These are phyloP conservation scores for Daboia siamensis DNA, from an alignment of 2,113 vertebrate species.

Conservation along the genomic window DNA sequence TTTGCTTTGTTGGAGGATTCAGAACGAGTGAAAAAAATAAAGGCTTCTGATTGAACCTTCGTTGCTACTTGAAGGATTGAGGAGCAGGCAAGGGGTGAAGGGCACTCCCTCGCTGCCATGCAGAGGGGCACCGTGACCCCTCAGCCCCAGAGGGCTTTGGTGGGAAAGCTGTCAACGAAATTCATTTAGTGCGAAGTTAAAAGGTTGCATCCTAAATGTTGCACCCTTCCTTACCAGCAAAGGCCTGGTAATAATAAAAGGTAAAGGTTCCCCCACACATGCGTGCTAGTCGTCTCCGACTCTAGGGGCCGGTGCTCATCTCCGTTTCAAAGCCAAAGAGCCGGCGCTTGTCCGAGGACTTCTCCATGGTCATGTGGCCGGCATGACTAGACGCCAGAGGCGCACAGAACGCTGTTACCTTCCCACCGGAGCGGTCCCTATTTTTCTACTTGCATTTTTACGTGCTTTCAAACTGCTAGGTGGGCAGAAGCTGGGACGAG, in stretches of 20 bases:
- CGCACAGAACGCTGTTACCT: too few relatives aligned
- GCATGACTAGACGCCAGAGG: too few relatives aligned
- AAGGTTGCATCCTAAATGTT: neutral
- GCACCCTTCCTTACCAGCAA: neutral
- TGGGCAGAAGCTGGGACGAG: too few relatives aligned
- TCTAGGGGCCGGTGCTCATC: too few relatives aligned
- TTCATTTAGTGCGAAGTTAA: neutral
- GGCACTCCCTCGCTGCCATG: neutral
- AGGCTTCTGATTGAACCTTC: neutral
- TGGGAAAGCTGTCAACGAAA: neutral
- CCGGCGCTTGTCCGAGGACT: too few relatives aligned
- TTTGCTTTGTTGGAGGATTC: neutral
- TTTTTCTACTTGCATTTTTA: too few relatives aligned
- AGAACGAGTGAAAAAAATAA: neutral
- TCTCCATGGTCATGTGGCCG: too few relatives aligned
- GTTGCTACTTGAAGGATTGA: neutral
- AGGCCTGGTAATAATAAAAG: neutral
- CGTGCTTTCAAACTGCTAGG: too few relatives aligned
- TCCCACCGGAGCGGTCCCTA: too few relatives aligned
- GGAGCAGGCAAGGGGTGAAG: neutral
- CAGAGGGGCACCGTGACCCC: neutral
- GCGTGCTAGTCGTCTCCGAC: too few relatives aligned
- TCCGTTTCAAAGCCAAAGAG: too few relatives aligned
- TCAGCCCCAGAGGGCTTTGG: neutral
- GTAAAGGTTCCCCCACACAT: too few relatives aligned